Evolutionary conservation across 2,113 vertebrate genomes (phyloP).

Genomic region (Lates calcarifer): DNA sequence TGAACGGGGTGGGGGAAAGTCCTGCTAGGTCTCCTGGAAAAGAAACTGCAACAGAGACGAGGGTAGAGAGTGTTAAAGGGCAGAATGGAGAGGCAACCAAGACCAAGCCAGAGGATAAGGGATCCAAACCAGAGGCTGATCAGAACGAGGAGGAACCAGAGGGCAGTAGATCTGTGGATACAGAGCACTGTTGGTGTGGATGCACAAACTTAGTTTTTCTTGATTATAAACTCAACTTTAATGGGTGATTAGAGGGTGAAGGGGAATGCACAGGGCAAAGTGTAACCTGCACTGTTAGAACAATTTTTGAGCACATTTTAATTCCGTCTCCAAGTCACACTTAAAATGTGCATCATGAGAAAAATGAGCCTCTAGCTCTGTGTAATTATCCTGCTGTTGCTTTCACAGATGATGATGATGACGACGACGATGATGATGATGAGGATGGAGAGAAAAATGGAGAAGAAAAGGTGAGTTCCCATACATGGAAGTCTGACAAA

Average conservation of each 20-base stretch:
- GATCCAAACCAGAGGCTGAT: conserved; percentile 34
- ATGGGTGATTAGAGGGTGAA: conserved; percentile 22
- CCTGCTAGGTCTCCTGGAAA: conserved; percentile 8
- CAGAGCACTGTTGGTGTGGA: conserved; percentile 34
- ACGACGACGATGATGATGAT: conserved; percentile 77
- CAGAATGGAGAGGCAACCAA: conserved; percentile 51
- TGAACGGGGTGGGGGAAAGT: background rate
- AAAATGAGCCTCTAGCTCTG: rapidly evolving
- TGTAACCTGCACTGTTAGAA: background rate
- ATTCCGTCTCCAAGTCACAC: background rate
- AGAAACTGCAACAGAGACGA: conserved; percentile 27
- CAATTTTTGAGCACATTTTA: background rate
- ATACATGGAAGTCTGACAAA: background rate
- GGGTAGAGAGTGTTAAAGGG: conserved; percentile 31
- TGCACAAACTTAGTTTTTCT: background rate
- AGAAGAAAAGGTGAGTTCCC: conserved; percentile 70
- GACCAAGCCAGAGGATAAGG: background rate
- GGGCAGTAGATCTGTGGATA: conserved; percentile 59
- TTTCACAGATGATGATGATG: conserved; percentile 46
- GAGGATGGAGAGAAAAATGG: conserved; percentile 87
- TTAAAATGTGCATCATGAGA: no score
- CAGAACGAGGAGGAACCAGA: conserved; percentile 41
- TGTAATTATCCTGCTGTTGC: background rate
- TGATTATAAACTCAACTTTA: background rate
- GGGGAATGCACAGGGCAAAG: background rate